phyloP scores from a whole-genome alignment of 2,113 vertebrate species.

The Trichechus manatus region DNA sequence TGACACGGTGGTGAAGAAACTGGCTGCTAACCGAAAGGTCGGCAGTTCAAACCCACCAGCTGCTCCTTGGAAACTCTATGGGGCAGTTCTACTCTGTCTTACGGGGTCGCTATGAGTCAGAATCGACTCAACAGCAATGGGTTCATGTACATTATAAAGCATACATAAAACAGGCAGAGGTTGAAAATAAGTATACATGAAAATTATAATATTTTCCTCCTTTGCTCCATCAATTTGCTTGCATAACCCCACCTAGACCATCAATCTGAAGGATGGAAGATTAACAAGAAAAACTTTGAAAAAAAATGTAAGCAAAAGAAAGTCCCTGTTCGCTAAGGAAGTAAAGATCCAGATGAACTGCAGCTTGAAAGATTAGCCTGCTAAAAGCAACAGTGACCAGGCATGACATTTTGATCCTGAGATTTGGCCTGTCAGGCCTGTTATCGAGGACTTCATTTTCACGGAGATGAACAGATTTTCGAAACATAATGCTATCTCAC shows the following conservation, averaged over 20 bases:
- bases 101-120: too few species aligned
- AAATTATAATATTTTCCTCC: not conserved
- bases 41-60: too few species aligned
- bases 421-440: not conserved
- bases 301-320: not conserved
- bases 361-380: not conserved
- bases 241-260: fast-evolving
- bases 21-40: too few species aligned
- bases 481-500: not conserved
- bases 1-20: too few species aligned
- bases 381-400: not conserved
- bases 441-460: not conserved
- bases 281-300: not conserved
- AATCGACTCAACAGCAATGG: too few species aligned
- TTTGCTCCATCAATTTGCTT: not conserved
- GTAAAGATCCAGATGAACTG: not conserved
- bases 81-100: too few species aligned
- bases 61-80: too few species aligned
- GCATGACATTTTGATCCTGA: not conserved
- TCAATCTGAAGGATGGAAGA: not conserved
- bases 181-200: not conserved
- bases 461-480: not conserved
- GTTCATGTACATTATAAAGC: not conserved
- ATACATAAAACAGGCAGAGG: not conserved
- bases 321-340: not conserved